Evolutionary conservation across 2,888 invertebrate genomes (phyloP).

Genomic region (Steromphala cineraria): DNA sequence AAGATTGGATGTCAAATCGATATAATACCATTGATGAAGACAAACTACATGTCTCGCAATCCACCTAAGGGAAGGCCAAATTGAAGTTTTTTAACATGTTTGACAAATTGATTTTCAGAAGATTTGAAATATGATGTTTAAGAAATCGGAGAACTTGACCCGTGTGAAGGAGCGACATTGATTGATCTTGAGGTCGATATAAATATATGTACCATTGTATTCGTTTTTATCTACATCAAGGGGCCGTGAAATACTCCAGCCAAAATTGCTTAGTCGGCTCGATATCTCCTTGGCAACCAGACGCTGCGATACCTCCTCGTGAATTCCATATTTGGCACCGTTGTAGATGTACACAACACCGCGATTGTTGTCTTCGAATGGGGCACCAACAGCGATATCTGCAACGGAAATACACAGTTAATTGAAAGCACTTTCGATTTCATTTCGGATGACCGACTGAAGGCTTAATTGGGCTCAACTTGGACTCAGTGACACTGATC

Average conservation of each 20-base stretch:
- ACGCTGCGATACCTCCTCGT: slow-evolving; percentile 36
- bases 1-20: too few relatives aligned
- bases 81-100: too few relatives aligned
- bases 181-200: neutral
- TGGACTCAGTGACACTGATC: too few relatives aligned
- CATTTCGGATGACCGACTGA: too few relatives aligned
- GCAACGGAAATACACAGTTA: neutral
- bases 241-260: slow-evolving; percentile 46
- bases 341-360: slow-evolving; percentile 53
- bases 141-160: neutral
- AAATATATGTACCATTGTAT: slow-evolving; percentile 38
- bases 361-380: slow-evolving; percentile 41
- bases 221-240: slow-evolving; percentile 46
- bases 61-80: too few relatives aligned
- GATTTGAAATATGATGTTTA: neutral
- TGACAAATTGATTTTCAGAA: neutral
- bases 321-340: slow-evolving; percentile 36
- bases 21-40: too few relatives aligned
- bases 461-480: too few relatives aligned
- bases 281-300: slow-evolving; percentile 40
- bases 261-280: slow-evolving; percentile 38
- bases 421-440: too few relatives aligned
- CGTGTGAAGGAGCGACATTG: neutral
- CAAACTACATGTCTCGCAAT: too few relatives aligned
- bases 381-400: slow-evolving; percentile 53